These are phyloP conservation scores for Lates calcarifer DNA, from an alignment of 2,113 vertebrate species.

Conservation along the genomic window DNA sequence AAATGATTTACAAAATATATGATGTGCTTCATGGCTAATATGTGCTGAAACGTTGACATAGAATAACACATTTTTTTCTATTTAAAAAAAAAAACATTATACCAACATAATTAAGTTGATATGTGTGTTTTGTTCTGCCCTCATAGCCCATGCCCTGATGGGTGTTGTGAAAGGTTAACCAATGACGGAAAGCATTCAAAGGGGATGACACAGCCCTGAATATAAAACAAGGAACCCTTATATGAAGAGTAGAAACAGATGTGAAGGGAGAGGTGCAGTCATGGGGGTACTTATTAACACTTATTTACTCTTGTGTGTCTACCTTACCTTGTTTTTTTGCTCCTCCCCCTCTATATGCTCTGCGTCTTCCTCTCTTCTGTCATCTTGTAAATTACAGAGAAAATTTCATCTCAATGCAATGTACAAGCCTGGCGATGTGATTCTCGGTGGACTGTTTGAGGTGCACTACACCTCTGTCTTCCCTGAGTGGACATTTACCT, in stretches of 20 bases:
- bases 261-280: neutral
- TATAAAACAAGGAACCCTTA: neutral
- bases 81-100: too few relatives aligned
- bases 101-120: too few relatives aligned
- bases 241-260: neutral
- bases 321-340: neutral
- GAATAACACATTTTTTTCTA: too few relatives aligned
- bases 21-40: too few relatives aligned
- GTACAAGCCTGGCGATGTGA: constrained; percentile 23
- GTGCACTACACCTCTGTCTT: constrained; percentile 36
- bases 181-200: neutral
- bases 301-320: neutral
- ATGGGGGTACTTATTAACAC: neutral
- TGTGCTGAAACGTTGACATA: too few relatives aligned
- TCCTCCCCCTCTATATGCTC: neutral
- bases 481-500: constrained; percentile 31
- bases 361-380: neutral
- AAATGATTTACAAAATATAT: too few relatives aligned
- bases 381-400: constrained; percentile 24
- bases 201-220: neutral
- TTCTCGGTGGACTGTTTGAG: constrained; percentile 21
- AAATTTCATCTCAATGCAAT: constrained; percentile 27
- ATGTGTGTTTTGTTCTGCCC: neutral
- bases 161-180: neutral
- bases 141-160: neutral